Base-by-base conservation (phyloP, 2,888 invertebrate genomes). In the Eustalomyia histrio region DNA sequence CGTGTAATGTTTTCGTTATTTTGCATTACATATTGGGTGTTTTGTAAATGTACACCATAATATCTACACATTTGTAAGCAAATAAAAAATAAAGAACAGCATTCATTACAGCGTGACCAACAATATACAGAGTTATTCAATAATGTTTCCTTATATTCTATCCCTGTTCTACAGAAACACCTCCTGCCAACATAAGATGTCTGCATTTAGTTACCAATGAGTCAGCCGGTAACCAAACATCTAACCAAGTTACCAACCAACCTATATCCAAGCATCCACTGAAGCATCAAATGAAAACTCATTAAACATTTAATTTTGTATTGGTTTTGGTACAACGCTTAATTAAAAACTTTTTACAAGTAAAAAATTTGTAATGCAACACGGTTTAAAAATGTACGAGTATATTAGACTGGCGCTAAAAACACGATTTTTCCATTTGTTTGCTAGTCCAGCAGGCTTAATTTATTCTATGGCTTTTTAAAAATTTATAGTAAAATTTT, bases 221-320 rank as follows among this genome's bases (percentile, higher is more conserved):
- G 39, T 18, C 65, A 58, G 58, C 29, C 61, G 12, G n/a, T 43
- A 14, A 35, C 8, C 24, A 39, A 47, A n/a, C n/a, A 47, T 47
- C 9, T 10, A 65, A 52, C 18, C 64, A 43, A 21, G 47, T n/a
- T 50, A 76, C n/a, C 53, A 69, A 65, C 64, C 52, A 57, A 60
- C 58, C 50, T 61, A 61, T 71, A 64, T 60, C 24, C 60, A 43
- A 14, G 47, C 53, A 72, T 65, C 55, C 80, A 76, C 47, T 74
- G 80, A 57, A 76, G 65, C 71, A 67, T 74, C 79, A 69, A 82
- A 78, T 78, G 57, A 64, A 79, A 71, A 80, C 82, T 82, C 79
- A 82, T 82, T 82, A 82, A 82, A 82, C 69, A 82, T 80, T 79
- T 76, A 74, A 80, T 80, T 76, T 82, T 80, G 76, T 72, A 80